Conservation (phyloP, 53 echinoderm and acorn worm species). For the Echinarachnius parma region DNA sequence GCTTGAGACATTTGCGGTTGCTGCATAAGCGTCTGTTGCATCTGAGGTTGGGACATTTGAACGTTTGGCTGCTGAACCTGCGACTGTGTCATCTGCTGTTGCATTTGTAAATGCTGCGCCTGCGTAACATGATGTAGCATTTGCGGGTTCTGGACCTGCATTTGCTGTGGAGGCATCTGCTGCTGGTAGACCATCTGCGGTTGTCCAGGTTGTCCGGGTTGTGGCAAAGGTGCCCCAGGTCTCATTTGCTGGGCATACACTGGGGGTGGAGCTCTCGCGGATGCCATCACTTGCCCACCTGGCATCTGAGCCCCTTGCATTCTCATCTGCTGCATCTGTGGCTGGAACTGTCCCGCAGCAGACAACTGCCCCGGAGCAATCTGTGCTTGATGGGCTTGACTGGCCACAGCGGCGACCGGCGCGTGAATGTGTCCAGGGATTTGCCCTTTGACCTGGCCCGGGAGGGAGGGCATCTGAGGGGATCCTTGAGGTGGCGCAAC, state of each 20-base stretch:
- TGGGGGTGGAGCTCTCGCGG: too few relatives aligned
- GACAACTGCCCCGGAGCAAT: too few relatives aligned
- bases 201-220: neutral
- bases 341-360: constrained; percentile 23
- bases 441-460: constrained; percentile 26
- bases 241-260: too few relatives aligned
- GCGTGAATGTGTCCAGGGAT: constrained; percentile 36
- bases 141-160: too few relatives aligned
- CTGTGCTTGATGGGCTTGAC: too few relatives aligned
- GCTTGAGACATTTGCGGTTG: neutral
- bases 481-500: constrained; percentile 21
- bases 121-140: too few relatives aligned
- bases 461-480: neutral
- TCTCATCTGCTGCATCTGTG: constrained; percentile 21
- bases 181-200: constrained; percentile 27
- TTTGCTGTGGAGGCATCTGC: too few relatives aligned
- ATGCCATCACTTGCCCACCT: constrained; percentile 19
- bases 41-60: too few relatives aligned
- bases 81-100: neutral
- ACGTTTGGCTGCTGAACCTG: constrained; percentile 47
- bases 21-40: constrained; percentile 21
- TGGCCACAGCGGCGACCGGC: constrained; percentile 13
- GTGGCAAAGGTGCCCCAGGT: too few relatives aligned
- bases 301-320: constrained; percentile 2
- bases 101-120: too few relatives aligned